Evolutionary conservation across 2,888 invertebrate species (phyloP).

Genomic region (Seladonia tumulorum): DNA sequence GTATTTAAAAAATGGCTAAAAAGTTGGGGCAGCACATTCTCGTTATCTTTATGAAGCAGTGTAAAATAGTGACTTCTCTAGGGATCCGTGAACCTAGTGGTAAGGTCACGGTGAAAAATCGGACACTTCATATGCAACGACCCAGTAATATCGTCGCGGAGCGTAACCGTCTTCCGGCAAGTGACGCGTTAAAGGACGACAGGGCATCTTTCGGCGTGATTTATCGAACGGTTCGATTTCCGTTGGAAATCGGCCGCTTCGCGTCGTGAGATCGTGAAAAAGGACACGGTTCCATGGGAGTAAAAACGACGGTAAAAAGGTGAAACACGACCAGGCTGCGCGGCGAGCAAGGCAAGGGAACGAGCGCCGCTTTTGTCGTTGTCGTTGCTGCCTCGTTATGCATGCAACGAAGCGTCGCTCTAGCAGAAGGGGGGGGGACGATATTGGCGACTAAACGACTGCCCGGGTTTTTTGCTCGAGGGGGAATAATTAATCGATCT

Average conservation of each 20-base stretch:
- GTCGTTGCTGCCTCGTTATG: conserved; percentile 57
- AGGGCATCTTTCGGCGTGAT: not conserved
- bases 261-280: conserved; percentile 16
- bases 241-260: not conserved
- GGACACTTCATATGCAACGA: too few relatives aligned
- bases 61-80: too few relatives aligned
- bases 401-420: conserved; percentile 62
- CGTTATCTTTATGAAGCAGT: too few relatives aligned
- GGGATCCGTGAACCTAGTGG: too few relatives aligned
- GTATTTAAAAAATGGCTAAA: too few relatives aligned
- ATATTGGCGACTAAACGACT: conserved; percentile 57
- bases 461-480: conserved; percentile 26
- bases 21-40: too few relatives aligned
- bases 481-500: conserved; percentile 70
- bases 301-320: not conserved
- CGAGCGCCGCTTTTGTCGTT: conserved; percentile 43
- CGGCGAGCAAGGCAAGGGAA: not conserved
- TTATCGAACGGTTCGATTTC: not conserved
- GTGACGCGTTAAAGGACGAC: not conserved
- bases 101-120: too few relatives aligned
- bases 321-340: not conserved
- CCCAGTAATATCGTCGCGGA: not conserved
- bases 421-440: conserved; percentile 4
- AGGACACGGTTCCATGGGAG: not conserved
- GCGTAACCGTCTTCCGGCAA: not conserved